Conservation (phyloP, 2,113 vertebrate genomes). For the Heterochromis multidens region DNA sequence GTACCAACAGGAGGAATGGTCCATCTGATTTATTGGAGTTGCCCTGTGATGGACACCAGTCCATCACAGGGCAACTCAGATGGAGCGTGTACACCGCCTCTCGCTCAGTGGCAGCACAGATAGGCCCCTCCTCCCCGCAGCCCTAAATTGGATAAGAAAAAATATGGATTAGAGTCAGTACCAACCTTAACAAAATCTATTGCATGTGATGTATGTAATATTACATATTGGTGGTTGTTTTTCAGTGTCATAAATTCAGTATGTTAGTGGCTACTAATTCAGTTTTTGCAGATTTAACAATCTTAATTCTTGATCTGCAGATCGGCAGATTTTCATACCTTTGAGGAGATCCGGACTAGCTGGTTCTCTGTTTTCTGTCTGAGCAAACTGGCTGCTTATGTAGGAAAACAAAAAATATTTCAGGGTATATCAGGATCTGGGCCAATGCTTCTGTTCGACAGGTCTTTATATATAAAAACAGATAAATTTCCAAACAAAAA, state of each 20-base stretch:
- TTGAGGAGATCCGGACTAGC: not conserved
- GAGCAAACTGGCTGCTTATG: too few relatives aligned
- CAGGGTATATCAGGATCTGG: too few relatives aligned
- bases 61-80: too few relatives aligned
- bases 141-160: not conserved
- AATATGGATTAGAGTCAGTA: not conserved
- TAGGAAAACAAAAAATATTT: too few relatives aligned
- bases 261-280: not conserved
- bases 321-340: too few relatives aligned
- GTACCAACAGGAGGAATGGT: not conserved
- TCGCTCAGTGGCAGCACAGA: not conserved
- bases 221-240: not conserved
- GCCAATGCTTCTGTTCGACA: too few relatives aligned
- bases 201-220: not conserved
- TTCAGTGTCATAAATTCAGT: not conserved
- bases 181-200: not conserved
- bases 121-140: not conserved
- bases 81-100: too few relatives aligned
- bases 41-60: not conserved
- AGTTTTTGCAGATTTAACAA: not conserved
- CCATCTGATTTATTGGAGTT: not conserved
- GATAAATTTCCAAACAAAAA: too few relatives aligned
- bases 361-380: too few relatives aligned
- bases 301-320: too few relatives aligned
- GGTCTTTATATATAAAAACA: too few relatives aligned